These are phyloP conservation scores for Synanthedon vespiformis DNA, from an alignment of 2,888 invertebrate genomes.

Conservation along the genomic window DNA sequence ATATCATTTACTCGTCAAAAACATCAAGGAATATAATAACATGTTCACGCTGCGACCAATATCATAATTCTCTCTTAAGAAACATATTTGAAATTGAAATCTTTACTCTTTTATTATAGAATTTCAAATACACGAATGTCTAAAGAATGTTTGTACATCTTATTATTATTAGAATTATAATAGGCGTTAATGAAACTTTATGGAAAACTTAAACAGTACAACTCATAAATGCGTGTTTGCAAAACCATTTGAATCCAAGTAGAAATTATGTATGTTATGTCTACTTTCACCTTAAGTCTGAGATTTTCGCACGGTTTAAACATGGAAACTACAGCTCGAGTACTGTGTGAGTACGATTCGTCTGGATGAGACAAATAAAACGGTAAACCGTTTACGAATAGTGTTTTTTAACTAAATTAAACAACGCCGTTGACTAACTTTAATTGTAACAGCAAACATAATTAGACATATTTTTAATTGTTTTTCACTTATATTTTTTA, in stretches of 20 bases:
- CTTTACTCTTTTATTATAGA: neutral
- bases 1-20: constrained; percentile 29
- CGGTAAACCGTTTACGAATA: too few species aligned
- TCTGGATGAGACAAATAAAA: too few species aligned
- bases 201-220: neutral
- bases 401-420: too few species aligned
- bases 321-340: neutral
- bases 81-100: neutral
- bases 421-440: too few species aligned
- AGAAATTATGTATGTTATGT: neutral
- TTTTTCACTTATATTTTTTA: too few species aligned
- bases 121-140: neutral
- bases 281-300: constrained; percentile 3
- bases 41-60: constrained; percentile 7
- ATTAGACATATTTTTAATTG: too few species aligned
- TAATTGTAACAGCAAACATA: too few species aligned
- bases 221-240: neutral
- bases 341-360: neutral
- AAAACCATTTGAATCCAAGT: neutral
- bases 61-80: neutral
- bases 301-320: constrained; percentile 1
- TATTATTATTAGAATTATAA: neutral
- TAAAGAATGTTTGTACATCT: neutral
- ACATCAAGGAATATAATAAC: neutral
- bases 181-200: neutral